A percentile compares a stretch with the other conserved stretches of the same genome.
These are phyloP conservation scores for Oedothorax gibbosus DNA, from an alignment of 1,140 invertebrate species.

Conservation along the genomic window DNA sequence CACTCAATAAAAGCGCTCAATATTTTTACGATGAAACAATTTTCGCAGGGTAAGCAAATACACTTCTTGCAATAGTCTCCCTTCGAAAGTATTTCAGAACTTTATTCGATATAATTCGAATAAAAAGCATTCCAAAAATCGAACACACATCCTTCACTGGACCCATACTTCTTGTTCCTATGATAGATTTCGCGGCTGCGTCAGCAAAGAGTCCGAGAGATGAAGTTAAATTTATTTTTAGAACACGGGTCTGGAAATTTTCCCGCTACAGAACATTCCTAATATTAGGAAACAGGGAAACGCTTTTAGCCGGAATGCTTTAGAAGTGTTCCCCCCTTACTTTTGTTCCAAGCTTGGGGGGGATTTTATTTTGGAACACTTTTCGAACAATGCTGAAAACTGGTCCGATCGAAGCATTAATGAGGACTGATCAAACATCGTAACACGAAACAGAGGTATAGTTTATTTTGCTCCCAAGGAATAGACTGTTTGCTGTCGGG, in stretches of 20 bases:
- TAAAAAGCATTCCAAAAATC: slow-evolving; percentile 13
- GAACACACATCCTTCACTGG: not conserved
- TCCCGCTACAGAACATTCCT: slow-evolving; percentile 33
- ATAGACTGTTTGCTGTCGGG: too few species aligned
- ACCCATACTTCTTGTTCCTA: not conserved
- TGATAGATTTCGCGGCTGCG: slow-evolving; percentile 23
- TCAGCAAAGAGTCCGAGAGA: slow-evolving; percentile 44
- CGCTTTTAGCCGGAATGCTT: slow-evolving; percentile 45
- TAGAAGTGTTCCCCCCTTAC: not conserved
- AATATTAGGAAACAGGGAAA: slow-evolving; percentile 41
- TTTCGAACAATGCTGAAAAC: slow-evolving; percentile 16
- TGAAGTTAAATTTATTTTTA: slow-evolving; percentile 48
- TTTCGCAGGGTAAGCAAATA: slow-evolving; percentile 21
- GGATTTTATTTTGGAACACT: slow-evolving; percentile 44
- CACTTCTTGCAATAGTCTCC: not conserved
- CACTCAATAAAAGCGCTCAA: too few species aligned
- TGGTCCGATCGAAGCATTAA: slow-evolving; percentile 10
- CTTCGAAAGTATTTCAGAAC: not conserved
- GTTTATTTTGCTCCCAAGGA: slow-evolving; percentile 9
- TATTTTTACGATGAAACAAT: slow-evolving; percentile 11
- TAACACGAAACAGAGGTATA: slow-evolving; percentile 1
- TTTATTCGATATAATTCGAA: slow-evolving; percentile 1
- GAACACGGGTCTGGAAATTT: slow-evolving; percentile 31
- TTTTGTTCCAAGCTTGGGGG: not conserved
- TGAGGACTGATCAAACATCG: slow-evolving; percentile 36